Evolutionary conservation across 2,113 vertebrate species (phyloP).

Genomic region (Nesospiza acunhae): DNA sequence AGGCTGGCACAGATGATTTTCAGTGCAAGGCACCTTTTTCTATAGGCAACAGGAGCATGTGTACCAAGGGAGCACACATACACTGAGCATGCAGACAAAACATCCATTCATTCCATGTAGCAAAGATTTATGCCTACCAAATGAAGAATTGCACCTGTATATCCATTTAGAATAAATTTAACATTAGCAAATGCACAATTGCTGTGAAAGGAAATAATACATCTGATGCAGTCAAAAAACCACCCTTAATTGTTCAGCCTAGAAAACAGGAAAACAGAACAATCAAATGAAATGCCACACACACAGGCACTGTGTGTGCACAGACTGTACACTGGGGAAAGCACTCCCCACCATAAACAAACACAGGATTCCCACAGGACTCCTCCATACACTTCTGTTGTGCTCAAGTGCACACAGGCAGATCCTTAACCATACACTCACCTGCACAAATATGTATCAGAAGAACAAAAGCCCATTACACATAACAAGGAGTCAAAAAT

Average conservation of each 20-base stretch:
- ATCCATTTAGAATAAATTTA: neutral
- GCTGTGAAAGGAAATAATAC: neutral
- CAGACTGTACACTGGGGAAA: neutral
- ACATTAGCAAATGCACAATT: neutral
- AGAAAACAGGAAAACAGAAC: conserved; percentile 28
- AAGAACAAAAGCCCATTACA: neutral
- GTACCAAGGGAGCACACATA: neutral
- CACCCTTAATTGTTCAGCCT: neutral
- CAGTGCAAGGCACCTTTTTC: neutral
- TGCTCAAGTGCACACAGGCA: neutral
- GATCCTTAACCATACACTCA: neutral
- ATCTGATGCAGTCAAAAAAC: neutral
- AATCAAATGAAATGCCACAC: neutral
- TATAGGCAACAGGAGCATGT: neutral
- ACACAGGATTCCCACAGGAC: neutral
- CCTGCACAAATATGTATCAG: neutral
- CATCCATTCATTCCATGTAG: neutral
- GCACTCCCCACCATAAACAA: neutral
- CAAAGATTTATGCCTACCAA: neutral
- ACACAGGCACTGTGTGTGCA: neutral
- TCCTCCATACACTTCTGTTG: neutral
- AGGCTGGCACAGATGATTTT: neutral
- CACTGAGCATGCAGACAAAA: neutral
- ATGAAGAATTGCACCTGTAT: neutral
- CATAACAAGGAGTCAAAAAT: neutral